Percentiles rank a stretch among this genome's conserved stretches.
Conservation (phyloP, 1,140 invertebrate species). For the Palaemon carinicauda region DNA sequence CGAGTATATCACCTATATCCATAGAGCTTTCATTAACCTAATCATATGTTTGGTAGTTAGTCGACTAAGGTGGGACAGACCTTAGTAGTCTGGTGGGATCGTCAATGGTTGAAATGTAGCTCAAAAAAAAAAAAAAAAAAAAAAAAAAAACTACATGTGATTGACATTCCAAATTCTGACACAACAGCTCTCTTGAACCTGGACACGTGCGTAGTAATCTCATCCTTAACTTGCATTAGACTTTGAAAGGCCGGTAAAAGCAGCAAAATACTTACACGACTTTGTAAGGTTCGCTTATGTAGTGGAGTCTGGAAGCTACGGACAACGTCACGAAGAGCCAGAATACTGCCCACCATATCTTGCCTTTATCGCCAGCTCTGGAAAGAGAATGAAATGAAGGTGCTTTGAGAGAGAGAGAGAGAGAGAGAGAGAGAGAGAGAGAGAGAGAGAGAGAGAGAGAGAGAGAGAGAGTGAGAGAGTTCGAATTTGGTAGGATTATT, state of each 20-base stretch:
- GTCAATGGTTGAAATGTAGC: neutral
- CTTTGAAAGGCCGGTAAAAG: no score
- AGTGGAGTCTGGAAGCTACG: conserved; percentile 10
- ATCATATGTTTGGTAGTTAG: no score
- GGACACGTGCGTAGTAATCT: no score
- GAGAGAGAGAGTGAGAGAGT: neutral
- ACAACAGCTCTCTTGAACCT: no score
- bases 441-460: neutral
- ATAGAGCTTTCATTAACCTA: no score
- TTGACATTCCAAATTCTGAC: no score
- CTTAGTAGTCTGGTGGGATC: no score
- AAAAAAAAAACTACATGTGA: no score
- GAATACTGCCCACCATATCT: conserved; percentile 21
- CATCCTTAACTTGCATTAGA: no score
- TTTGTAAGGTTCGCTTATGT: conserved; percentile 32
- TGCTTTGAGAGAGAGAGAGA: conserved; percentile 6
- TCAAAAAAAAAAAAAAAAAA: neutral
- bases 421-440: neutral
- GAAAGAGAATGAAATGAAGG: neutral
- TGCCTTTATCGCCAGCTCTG: neutral
- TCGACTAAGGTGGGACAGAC: no score
- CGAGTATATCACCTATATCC: no score
- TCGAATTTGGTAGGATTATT: no score
- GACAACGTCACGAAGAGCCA: neutral
- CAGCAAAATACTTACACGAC: conserved; percentile 21